phyloP scores from a whole-genome alignment of 2,888 invertebrate species.

The Bugula neritina region DNA sequence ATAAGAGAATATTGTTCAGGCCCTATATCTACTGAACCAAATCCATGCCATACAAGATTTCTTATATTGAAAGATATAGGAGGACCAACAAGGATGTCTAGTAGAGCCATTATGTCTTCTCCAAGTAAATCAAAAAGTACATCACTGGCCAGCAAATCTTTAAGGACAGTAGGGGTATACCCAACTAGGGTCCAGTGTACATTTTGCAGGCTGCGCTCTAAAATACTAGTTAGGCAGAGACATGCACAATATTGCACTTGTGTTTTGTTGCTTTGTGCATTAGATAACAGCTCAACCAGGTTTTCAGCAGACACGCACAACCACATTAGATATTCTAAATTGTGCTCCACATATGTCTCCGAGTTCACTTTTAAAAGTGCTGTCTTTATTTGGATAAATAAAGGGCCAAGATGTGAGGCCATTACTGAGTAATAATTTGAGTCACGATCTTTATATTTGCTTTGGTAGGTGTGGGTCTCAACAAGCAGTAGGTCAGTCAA shows the following conservation, averaged over 20 bases:
- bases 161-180: conserved; percentile 54
- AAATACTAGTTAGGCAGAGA: neutral
- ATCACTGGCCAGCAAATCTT: conserved; percentile 53
- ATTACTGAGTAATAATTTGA: neutral
- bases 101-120: conserved; percentile 50
- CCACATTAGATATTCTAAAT: neutral
- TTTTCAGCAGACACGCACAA: neutral
- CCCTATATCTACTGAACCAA: conserved; percentile 53
- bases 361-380: neutral
- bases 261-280: neutral
- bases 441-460: neutral
- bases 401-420: neutral
- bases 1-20: conserved; percentile 42
- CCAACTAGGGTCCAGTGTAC: neutral
- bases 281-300: neutral
- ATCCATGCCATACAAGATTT: conserved; percentile 60
- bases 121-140: conserved; percentile 52
- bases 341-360: neutral
- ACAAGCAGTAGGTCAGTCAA: neutral
- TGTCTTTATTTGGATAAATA: neutral
- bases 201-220: conserved; percentile 16
- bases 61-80: conserved; percentile 57
- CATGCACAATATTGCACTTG: neutral
- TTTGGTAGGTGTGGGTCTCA: neutral
- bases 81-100: conserved; percentile 56